Evolutionary conservation across 2,888 invertebrate genomes (phyloP).

Genomic region (Ferdinandea cuprea): DNA sequence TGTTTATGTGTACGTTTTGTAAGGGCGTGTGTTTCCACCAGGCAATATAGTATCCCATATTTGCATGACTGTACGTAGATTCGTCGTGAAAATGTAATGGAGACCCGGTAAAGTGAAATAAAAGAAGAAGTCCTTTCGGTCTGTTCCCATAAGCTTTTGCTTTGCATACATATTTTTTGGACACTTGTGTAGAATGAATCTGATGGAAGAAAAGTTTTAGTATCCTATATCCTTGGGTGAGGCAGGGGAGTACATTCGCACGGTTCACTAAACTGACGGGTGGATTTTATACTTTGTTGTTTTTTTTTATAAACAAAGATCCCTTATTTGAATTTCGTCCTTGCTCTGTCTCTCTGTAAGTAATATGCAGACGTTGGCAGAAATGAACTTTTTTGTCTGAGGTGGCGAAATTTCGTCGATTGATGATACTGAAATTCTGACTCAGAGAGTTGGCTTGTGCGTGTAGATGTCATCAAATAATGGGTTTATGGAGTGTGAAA

Average conservation of each 20-base stretch:
- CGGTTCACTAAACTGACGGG: slow-evolving; percentile 40
- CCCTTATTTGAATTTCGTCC: slow-evolving; percentile 69
- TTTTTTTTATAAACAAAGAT: slow-evolving; percentile 26
- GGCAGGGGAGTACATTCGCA: not conserved
- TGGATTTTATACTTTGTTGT: not conserved
- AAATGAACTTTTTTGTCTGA: slow-evolving; percentile 29
- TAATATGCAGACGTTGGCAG: slow-evolving; percentile 46
- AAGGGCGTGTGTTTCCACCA: not conserved
- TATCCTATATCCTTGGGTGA: too few relatives aligned
- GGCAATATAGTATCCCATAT: slow-evolving; percentile 8
- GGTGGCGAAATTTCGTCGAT: slow-evolving; percentile 41
- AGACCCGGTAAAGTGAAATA: slow-evolving; percentile 33
- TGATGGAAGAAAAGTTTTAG: not conserved
- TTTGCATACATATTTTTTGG: slow-evolving; percentile 41
- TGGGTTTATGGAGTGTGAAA: slow-evolving; percentile 7
- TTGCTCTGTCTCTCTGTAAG: slow-evolving; percentile 48
- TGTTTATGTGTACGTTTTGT: slow-evolving; percentile 3
- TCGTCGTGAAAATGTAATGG: too few relatives aligned
- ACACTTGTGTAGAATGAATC: slow-evolving; percentile 17
- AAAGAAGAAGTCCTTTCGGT: slow-evolving; percentile 38
- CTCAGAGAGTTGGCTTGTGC: slow-evolving; percentile 28
- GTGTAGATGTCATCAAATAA: not conserved
- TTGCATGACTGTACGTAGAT: slow-evolving; percentile 6
- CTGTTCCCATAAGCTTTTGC: slow-evolving; percentile 1
- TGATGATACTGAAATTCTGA: slow-evolving; percentile 16